Conservation (phyloP, 2,888 invertebrate species). For the Peribatodes rhomboidaria region DNA sequence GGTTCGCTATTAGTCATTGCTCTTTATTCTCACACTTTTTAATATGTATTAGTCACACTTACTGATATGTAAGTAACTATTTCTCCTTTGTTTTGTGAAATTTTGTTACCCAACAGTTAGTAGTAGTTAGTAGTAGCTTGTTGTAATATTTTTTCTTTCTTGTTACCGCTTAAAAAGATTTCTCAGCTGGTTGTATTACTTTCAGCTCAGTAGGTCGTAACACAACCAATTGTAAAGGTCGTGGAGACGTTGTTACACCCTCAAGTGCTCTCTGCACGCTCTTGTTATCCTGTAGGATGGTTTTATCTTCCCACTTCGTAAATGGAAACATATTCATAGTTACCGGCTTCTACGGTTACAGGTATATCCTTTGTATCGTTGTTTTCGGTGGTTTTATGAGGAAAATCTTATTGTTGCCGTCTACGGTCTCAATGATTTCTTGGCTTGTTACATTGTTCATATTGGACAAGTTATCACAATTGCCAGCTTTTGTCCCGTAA, state of each 20-base stretch:
- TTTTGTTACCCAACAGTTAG: background rate
- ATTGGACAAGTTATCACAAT: constrained; percentile 34
- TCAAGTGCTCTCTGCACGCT: constrained; percentile 57
- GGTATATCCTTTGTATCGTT: constrained; percentile 27
- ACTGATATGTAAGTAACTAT: background rate
- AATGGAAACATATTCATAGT: constrained; percentile 39
- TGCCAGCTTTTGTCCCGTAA: constrained; percentile 62
- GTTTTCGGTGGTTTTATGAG: constrained; percentile 16
- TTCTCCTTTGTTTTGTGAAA: background rate
- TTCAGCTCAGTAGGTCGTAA: constrained; percentile 43
- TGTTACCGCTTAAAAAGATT: constrained; percentile 16
- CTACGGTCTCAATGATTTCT: background rate
- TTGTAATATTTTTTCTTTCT: constrained; percentile 14
- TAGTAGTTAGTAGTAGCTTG: too few relatives aligned
- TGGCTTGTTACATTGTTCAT: constrained; percentile 13
- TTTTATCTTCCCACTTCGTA: constrained; percentile 44
- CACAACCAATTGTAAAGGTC: constrained; percentile 56
- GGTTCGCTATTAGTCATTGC: background rate
- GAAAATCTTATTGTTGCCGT: constrained; percentile 13
- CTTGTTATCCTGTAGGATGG: constrained; percentile 57
- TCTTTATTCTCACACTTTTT: background rate
- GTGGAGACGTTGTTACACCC: constrained; percentile 59
- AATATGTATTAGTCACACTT: constrained; percentile 1
- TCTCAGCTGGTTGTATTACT: constrained; percentile 34
- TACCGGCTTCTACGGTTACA: constrained; percentile 26